phyloP scores from a whole-genome alignment of 2,888 invertebrate genomes.

The Phyto melanocephala region DNA sequence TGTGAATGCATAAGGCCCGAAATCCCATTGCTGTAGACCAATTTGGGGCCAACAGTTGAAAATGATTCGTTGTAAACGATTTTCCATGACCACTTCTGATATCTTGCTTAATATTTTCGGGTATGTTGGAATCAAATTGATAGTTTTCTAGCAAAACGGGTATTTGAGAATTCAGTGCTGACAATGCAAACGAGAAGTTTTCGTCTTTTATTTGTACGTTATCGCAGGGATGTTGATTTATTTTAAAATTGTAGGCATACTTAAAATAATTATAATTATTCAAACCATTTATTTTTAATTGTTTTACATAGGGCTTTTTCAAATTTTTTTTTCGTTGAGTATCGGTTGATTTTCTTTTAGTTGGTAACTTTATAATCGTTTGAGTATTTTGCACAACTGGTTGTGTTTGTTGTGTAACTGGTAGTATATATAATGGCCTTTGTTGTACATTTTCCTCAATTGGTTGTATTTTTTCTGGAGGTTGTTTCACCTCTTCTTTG shows the following conservation, averaged over 20 bases:
- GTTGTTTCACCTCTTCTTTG: background rate
- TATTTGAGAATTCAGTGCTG: constrained; percentile 45
- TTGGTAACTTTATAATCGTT: background rate
- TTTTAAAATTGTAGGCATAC: constrained; percentile 72
- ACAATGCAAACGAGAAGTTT: constrained; percentile 15
- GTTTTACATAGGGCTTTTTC: constrained; percentile 46
- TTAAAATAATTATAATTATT: constrained; percentile 73
- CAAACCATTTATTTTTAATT: constrained; percentile 64
- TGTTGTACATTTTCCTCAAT: background rate
- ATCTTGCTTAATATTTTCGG: background rate
- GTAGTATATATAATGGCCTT: background rate
- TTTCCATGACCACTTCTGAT: background rate
- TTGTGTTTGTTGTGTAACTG: background rate
- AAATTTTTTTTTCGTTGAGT: background rate
- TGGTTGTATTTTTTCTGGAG: background rate
- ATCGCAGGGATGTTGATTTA: constrained; percentile 63
- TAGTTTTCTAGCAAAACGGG: background rate
- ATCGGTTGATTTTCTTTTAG: background rate
- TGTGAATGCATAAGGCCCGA: constrained; percentile 73
- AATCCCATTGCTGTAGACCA: constrained; percentile 75
- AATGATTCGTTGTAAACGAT: background rate
- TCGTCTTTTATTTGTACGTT: constrained; percentile 21
- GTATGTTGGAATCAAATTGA: constrained; percentile 24
- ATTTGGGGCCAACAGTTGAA: constrained; percentile 70
- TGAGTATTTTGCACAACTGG: background rate